A percentile compares a stretch with the other conserved stretches of the same genome.
Conservation (phyloP, 2,888 invertebrate genomes). For the Bombyx huttoni region DNA sequence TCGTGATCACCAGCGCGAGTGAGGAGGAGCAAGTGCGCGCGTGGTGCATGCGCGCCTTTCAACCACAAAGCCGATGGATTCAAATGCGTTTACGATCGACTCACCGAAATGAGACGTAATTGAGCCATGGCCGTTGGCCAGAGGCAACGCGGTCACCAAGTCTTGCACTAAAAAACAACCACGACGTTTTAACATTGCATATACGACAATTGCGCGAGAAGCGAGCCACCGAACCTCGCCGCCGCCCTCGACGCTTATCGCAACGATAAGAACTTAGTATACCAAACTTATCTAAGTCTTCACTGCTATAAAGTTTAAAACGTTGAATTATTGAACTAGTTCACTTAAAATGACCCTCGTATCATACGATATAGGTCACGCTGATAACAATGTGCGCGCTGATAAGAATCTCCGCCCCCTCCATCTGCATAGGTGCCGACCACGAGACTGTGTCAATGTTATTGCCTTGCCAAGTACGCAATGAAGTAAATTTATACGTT, state of each 20-base stretch:
- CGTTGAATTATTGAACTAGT: constrained; percentile 15
- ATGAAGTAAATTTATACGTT: constrained; percentile 31
- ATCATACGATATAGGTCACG: constrained; percentile 56
- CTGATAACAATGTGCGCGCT: constrained; percentile 53
- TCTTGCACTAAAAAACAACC: constrained; percentile 73
- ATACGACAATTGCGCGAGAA: constrained; percentile 27
- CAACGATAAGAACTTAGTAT: constrained; percentile 11
- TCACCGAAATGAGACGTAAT: constrained; percentile 71
- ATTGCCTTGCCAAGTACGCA: constrained; percentile 58
- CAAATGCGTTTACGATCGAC: constrained; percentile 59
- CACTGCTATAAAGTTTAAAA: constrained; percentile 15
- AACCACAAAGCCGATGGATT: constrained; percentile 67
- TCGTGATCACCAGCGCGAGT: constrained; percentile 28
- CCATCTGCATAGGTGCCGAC: constrained; percentile 40
- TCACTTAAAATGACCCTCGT: constrained; percentile 40
- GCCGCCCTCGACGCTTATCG: constrained; percentile 27
- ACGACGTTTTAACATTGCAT: constrained; percentile 67
- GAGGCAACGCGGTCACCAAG: constrained; percentile 72
- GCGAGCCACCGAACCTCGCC: constrained; percentile 2
- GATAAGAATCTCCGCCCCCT: constrained; percentile 64
- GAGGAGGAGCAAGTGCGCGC: constrained; percentile 42
- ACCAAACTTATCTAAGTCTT: constrained; percentile 22
- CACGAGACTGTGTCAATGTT: constrained; percentile 58
- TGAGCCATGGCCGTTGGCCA: constrained; percentile 72
- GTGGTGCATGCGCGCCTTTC: constrained; percentile 58